phyloP scores from a whole-genome alignment of 2,113 vertebrate species.

The Arenaria interpres region DNA sequence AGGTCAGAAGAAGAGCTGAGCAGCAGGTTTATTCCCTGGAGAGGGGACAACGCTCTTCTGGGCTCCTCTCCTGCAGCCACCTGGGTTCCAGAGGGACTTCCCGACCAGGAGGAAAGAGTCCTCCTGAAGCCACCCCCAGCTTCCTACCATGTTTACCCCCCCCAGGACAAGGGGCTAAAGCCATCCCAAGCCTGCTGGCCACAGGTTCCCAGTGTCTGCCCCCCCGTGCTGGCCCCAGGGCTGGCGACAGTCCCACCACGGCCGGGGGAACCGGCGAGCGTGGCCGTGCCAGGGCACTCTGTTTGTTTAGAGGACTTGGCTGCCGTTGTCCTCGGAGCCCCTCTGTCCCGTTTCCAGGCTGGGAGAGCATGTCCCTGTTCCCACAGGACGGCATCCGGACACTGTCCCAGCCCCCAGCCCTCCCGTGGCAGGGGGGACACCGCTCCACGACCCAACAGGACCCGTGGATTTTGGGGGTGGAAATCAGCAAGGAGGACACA shows the following conservation, averaged over 20 bases:
- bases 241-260: not conserved
- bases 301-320: not conserved
- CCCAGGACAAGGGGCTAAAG: not conserved
- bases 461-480: fast-evolving
- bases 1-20: not conserved
- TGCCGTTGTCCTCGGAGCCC: not conserved
- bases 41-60: not conserved
- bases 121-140: fast-evolving
- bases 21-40: not conserved
- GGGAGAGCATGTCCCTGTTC: not conserved
- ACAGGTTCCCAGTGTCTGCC: not conserved
- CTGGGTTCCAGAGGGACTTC: fast-evolving
- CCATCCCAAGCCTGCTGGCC: fast-evolving
- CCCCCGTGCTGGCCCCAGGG: not conserved
- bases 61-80: not conserved
- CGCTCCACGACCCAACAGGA: fast-evolving
- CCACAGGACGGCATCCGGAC: not conserved
- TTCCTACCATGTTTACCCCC: fast-evolving
- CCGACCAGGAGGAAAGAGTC: not conserved
- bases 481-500: not conserved
- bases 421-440: not conserved
- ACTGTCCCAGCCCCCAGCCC: fast-evolving
- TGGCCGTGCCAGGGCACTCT: not conserved
- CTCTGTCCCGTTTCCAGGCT: not conserved
- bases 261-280: not conserved